Evolutionary conservation across 2,113 vertebrate genomes (phyloP).

Genomic region (Orycteropus afer): DNA sequence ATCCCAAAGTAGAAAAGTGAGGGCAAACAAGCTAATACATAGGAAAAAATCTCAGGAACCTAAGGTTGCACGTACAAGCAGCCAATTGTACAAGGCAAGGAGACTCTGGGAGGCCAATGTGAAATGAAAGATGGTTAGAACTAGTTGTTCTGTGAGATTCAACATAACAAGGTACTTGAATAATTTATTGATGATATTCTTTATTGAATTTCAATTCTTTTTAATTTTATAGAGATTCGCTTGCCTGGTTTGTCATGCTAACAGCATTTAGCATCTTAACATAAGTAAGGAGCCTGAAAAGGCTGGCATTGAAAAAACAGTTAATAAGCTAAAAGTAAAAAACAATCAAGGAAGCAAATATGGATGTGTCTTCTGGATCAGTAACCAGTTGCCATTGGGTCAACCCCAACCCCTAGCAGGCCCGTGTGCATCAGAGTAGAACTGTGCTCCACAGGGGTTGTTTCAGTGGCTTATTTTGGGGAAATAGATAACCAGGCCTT

Average conservation of each 20-base stretch:
- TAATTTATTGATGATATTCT: background rate
- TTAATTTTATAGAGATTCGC: background rate
- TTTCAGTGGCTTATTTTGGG: background rate
- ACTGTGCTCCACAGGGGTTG: background rate
- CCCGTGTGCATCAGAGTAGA: background rate
- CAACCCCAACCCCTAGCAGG: background rate
- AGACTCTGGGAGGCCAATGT: background rate
- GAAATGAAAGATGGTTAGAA: background rate
- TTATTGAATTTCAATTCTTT: background rate
- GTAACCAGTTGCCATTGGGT: background rate
- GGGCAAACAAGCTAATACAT: background rate
- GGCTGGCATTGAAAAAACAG: background rate
- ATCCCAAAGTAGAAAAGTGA: background rate
- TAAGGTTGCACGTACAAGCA: background rate
- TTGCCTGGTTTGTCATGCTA: background rate
- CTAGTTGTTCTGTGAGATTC: background rate
- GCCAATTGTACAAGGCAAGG: background rate
- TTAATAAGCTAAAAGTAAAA: background rate
- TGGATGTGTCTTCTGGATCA: background rate
- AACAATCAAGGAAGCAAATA: background rate
- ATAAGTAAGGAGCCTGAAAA: background rate
- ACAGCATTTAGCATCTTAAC: background rate
- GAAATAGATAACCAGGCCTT: background rate
- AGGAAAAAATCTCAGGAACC: background rate
- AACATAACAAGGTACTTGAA: background rate